These are phyloP conservation scores for Hemiprocne comata DNA, from an alignment of 2,113 vertebrate species.

Conservation along the genomic window DNA sequence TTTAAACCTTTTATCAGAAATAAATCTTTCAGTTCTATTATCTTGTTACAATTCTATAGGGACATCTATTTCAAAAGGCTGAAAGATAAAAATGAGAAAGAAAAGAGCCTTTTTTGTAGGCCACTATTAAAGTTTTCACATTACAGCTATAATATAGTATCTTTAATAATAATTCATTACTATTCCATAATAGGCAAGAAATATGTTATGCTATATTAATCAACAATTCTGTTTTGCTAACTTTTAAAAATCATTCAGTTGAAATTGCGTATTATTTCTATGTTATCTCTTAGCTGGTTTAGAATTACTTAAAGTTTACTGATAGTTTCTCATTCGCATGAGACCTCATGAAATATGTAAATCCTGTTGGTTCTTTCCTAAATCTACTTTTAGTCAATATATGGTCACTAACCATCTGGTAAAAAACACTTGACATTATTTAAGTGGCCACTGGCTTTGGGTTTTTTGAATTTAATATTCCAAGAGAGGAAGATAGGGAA, in stretches of 20 bases:
- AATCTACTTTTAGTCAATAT: neutral
- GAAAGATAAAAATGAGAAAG: constrained; percentile 12
- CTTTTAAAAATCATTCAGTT: constrained; percentile 22
- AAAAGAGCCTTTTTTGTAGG: neutral
- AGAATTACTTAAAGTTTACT: neutral
- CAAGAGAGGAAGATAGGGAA: neutral
- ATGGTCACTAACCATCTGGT: neutral
- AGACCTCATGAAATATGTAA: neutral
- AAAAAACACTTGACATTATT: neutral
- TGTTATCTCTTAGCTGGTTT: neutral
- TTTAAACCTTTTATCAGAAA: constrained; percentile 51
- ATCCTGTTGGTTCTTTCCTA: neutral
- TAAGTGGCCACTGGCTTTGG: neutral
- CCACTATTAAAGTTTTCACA: neutral
- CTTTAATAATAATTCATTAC: constrained; percentile 15
- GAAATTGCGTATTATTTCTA: neutral
- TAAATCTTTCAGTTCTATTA: constrained; percentile 48
- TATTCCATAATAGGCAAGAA: neutral
- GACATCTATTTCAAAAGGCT: constrained; percentile 26
- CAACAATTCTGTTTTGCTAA: constrained; percentile 16
- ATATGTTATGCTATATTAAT: constrained; percentile 21
- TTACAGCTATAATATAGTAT: neutral
- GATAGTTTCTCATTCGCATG: neutral
- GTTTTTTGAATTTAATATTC: neutral
- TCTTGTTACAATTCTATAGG: constrained; percentile 14